Conservation (phyloP, 1,140 invertebrate species). For the Bombus soroeensis region DNA sequence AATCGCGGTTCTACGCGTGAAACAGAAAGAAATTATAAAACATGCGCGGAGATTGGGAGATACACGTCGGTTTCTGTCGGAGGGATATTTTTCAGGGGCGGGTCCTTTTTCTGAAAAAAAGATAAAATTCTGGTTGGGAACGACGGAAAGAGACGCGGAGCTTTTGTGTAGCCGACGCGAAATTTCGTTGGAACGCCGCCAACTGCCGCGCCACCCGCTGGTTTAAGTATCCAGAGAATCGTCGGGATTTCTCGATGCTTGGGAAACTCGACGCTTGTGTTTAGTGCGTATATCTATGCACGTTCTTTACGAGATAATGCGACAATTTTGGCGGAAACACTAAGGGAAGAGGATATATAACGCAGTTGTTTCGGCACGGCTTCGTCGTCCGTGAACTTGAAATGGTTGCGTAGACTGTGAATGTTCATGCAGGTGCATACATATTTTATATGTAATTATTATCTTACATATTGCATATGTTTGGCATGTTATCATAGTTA, state of each 20-base stretch:
- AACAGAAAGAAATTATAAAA: neutral
- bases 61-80: neutral
- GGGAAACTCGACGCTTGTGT: conserved; percentile 20
- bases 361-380: neutral
- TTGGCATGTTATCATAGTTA: no score
- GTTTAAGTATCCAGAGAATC: conserved; percentile 56
- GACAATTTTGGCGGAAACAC: neutral
- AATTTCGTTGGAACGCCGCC: conserved; percentile 71
- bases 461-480: no score
- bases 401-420: neutral
- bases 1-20: neutral
- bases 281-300: neutral
- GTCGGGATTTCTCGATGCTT: conserved; percentile 40
- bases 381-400: neutral
- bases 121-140: neutral
- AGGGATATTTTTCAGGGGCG: neutral
- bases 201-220: conserved; percentile 52
- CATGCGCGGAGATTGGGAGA: neutral
- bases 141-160: neutral
- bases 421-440: no score
- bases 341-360: neutral
- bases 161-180: conserved; percentile 55
- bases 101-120: neutral
- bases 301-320: neutral
- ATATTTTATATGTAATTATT: no score